A percentile compares a stretch with the other conserved stretches of the same genome.
phyloP scores from a whole-genome alignment of 30 jellyfish, hydroid and myxozoan genomes.

The Chrysaora quinquecirrha region DNA sequence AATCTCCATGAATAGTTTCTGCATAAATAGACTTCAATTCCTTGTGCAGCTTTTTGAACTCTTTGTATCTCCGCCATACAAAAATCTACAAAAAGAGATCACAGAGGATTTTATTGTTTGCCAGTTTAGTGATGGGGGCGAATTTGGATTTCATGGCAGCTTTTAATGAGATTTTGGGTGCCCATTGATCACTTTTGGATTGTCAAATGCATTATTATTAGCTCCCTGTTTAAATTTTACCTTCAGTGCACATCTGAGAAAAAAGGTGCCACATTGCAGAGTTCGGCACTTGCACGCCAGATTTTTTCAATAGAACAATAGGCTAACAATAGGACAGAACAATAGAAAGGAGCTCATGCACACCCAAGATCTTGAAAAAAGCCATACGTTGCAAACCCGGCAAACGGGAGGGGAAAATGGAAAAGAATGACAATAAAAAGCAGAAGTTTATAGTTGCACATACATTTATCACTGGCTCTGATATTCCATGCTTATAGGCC shows the following conservation, averaged over 20 bases:
- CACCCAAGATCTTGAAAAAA: no score
- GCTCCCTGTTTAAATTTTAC: background rate
- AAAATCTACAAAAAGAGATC: slow-evolving; percentile 45
- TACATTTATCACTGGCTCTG: background rate
- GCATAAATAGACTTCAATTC: slow-evolving; percentile 47
- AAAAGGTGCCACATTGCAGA: background rate
- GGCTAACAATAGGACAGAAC: no score
- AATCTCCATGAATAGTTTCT: slow-evolving; percentile 7
- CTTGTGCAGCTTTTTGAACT: slow-evolving; percentile 65
- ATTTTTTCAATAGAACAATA: no score
- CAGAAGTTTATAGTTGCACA: background rate
- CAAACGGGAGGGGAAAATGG: no score
- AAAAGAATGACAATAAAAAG: background rate
- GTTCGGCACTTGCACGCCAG: no score
- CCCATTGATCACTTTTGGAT: background rate
- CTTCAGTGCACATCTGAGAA: background rate
- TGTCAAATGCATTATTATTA: background rate
- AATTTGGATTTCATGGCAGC: no score
- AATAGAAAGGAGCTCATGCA: no score
- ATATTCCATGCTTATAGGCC: background rate
- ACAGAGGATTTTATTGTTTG: no score
- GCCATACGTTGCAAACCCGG: no score
- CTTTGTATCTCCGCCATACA: slow-evolving; percentile 94
- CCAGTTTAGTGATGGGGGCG: no score
- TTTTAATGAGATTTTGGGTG: background rate